A percentile compares a stretch with the other conserved stretches of the same genome.
Evolutionary conservation across 2,113 vertebrate genomes (phyloP).

Genomic region (Anseranas semipalmata): DNA sequence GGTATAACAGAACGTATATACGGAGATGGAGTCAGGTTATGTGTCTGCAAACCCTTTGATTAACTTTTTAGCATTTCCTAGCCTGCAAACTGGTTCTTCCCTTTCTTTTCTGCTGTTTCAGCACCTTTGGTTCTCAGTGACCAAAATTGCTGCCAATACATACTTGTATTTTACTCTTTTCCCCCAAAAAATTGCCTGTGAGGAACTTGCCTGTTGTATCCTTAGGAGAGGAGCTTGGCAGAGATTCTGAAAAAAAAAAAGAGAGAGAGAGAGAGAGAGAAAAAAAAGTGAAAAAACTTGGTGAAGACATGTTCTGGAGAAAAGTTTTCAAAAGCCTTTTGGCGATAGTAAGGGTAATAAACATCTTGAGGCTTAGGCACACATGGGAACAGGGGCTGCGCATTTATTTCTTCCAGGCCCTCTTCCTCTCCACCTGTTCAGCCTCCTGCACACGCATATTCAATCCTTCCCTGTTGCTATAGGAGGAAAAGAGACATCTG

Average conservation of each 20-base stretch:
- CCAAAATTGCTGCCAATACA: neutral
- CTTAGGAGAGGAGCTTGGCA: neutral
- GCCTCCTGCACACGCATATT: neutral
- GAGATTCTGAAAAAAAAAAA: neutral
- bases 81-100: neutral
- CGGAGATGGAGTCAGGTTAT: neutral
- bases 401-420: neutral
- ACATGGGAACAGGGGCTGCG: neutral
- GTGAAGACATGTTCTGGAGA: neutral
- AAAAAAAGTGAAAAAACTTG: neutral
- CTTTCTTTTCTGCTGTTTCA: neutral
- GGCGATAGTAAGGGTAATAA: neutral
- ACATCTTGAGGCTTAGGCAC: neutral
- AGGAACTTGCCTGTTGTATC: neutral
- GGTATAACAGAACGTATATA: constrained; percentile 10
- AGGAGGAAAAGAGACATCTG: neutral
- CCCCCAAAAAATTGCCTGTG: neutral
- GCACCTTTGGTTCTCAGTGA: neutral
- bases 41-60: neutral
- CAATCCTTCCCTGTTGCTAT: neutral
- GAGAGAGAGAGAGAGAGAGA: neutral
- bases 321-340: neutral
- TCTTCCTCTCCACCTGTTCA: neutral
- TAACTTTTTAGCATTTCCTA: constrained; percentile 1
- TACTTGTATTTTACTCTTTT: neutral